A percentile compares a stretch with the other conserved stretches of the same genome.
Conservation (phyloP, 2,888 invertebrate genomes). For the Teleogryllus oceanicus region DNA sequence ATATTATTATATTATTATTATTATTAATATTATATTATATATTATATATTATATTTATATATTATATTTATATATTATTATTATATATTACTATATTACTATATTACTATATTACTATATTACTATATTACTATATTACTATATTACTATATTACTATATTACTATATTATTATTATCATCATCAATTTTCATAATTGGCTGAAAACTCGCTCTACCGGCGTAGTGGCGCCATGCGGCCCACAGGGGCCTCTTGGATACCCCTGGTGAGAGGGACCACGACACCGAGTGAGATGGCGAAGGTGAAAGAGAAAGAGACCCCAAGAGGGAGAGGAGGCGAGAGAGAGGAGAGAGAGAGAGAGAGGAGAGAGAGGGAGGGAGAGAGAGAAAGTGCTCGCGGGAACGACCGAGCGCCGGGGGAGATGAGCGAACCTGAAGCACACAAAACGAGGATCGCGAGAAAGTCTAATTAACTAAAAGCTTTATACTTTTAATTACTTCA, state of each 20-base stretch:
- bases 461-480: constrained; percentile 64
- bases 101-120: too few relatives aligned
- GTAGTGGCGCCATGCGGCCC: neutral
- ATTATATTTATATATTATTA: too few relatives aligned
- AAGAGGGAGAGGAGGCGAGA: neutral
- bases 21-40: too few relatives aligned
- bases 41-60: too few relatives aligned
- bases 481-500: constrained; percentile 75
- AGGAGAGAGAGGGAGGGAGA: neutral
- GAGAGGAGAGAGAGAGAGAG: neutral
- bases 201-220: neutral
- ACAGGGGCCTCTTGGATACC: neutral
- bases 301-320: constrained; percentile 18
- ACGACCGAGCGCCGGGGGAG: neutral
- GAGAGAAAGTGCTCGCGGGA: too few relatives aligned
- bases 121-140: too few relatives aligned
- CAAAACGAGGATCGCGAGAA: constrained; percentile 19
- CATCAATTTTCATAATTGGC: too few relatives aligned
- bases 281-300: neutral
- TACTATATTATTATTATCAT: too few relatives aligned
- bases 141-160: too few relatives aligned
- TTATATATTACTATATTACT: too few relatives aligned
- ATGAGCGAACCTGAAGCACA: constrained; percentile 10
- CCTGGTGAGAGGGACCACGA: neutral
- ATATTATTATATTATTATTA: too few relatives aligned